Evolutionary conservation across 2,113 vertebrate genomes (phyloP).

Genomic region (Maccullochella peelii): DNA sequence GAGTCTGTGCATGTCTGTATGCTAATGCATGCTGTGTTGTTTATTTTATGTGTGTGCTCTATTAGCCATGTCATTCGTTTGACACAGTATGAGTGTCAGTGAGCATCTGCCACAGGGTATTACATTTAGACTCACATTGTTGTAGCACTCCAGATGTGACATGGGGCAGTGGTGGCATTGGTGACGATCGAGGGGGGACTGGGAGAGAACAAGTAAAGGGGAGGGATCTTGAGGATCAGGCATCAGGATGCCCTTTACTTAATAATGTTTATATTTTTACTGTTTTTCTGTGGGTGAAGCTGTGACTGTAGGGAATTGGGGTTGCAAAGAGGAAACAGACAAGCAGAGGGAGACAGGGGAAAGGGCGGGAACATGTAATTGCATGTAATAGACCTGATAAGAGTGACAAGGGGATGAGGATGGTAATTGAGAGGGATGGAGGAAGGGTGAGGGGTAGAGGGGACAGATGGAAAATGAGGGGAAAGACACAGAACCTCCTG

Average conservation of each 20-base stretch:
- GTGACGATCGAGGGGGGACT: neutral
- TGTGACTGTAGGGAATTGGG: neutral
- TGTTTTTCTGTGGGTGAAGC: slow-evolving; percentile 3
- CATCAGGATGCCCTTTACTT: neutral
- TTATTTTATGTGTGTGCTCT: neutral
- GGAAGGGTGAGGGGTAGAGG: slow-evolving; percentile 3
- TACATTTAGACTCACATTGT: slow-evolving; percentile 13
- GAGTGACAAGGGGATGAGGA: slow-evolving; percentile 51
- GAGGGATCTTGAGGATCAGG: neutral
- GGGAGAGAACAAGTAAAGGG: neutral
- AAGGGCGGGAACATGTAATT: slow-evolving; percentile 32
- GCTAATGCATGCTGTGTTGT: neutral
- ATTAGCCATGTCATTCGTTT: slow-evolving; percentile 11
- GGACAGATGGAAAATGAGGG: neutral
- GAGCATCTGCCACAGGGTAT: slow-evolving; percentile 11
- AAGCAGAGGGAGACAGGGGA: neutral
- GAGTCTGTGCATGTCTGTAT: neutral
- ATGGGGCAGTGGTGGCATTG: no score
- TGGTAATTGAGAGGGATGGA: slow-evolving; percentile 43
- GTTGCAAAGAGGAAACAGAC: slow-evolving; percentile 23
- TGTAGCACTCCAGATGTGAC: slow-evolving; percentile 14
- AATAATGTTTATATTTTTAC: neutral
- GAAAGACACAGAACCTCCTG: slow-evolving; percentile 7
- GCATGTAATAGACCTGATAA: slow-evolving; percentile 56
- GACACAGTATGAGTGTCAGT: slow-evolving; percentile 16